Conservation (phyloP, 2,113 vertebrate species). For the Sphaerodactylus townsendi region DNA sequence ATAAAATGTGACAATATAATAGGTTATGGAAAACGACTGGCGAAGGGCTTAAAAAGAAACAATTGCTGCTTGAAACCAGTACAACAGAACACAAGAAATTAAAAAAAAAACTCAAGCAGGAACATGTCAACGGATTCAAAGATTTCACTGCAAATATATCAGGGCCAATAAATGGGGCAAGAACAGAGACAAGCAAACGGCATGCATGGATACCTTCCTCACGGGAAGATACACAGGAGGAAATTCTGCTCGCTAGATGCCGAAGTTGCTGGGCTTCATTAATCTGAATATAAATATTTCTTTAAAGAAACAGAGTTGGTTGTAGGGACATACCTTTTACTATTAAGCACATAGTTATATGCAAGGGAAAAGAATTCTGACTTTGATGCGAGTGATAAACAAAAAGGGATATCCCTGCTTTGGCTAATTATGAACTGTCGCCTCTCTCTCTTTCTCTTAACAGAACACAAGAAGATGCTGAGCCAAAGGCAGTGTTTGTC, state of each 20-base stretch:
- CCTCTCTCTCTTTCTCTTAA: not conserved
- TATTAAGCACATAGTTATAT: not conserved
- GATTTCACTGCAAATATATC: not conserved
- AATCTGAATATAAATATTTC: not conserved
- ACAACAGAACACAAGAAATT: not conserved
- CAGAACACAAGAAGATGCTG: conserved; percentile 1
- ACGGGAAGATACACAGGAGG: not conserved
- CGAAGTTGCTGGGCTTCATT: not conserved
- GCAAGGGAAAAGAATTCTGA: too few species aligned
- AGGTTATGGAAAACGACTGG: not conserved
- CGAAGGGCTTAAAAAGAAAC: too few species aligned
- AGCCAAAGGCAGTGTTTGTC: not conserved
- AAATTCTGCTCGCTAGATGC: not conserved
- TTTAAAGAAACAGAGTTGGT: not conserved
- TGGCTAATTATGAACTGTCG: too few species aligned
- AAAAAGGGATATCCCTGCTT: too few species aligned
- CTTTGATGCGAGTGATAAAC: too few species aligned
- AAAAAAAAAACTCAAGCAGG: not conserved
- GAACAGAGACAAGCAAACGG: not conserved
- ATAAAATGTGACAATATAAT: not conserved
- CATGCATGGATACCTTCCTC: not conserved
- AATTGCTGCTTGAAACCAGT: not conserved
- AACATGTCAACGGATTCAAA: not conserved
- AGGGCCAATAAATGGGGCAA: not conserved
- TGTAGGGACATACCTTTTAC: not conserved